A percentile compares a stretch with the other conserved stretches of the same genome.
Evolutionary conservation across 2,888 invertebrate genomes (phyloP).

Genomic region (Parapristionchus giblindavisi): DNA sequence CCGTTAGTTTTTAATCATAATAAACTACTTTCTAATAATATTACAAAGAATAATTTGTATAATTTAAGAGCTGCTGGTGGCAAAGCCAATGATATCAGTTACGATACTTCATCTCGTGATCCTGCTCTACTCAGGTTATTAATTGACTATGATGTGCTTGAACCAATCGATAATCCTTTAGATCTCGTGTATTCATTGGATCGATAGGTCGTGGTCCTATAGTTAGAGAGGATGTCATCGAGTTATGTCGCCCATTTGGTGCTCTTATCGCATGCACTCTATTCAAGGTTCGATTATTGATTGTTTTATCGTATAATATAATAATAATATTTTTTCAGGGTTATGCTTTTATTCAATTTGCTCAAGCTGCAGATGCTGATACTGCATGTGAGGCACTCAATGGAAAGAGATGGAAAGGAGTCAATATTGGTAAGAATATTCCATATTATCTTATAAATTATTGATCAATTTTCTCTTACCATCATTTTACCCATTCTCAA

Average conservation of each 20-base stretch:
- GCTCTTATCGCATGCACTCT: constrained; percentile 25
- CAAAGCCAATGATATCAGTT: constrained; percentile 22
- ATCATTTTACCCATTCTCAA: not conserved
- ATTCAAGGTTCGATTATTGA: constrained; percentile 21
- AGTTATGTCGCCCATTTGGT: constrained; percentile 33
- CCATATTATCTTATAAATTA: not conserved
- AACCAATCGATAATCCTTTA: not conserved
- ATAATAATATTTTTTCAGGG: constrained; percentile 2
- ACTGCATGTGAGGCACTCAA: constrained; percentile 31
- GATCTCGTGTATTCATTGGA: constrained; percentile 36
- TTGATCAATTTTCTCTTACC: not conserved
- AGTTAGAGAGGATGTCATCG: constrained; percentile 36
- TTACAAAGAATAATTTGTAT: too few species aligned
- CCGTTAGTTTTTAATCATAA: too few species aligned
- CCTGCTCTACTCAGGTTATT: constrained; percentile 31
- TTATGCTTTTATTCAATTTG: constrained; percentile 35
- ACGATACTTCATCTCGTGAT: constrained; percentile 33
- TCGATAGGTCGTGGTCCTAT: not conserved
- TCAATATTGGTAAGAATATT: constrained; percentile 22
- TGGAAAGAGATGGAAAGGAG: constrained; percentile 35
- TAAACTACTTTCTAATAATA: too few species aligned
- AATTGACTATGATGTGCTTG: not conserved
- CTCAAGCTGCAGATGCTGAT: constrained; percentile 30
- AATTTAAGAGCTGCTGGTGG: not conserved
- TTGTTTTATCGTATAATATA: not conserved